These are phyloP conservation scores for Andrena fulva DNA, from an alignment of 2,888 invertebrate genomes.

Conservation along the genomic window DNA sequence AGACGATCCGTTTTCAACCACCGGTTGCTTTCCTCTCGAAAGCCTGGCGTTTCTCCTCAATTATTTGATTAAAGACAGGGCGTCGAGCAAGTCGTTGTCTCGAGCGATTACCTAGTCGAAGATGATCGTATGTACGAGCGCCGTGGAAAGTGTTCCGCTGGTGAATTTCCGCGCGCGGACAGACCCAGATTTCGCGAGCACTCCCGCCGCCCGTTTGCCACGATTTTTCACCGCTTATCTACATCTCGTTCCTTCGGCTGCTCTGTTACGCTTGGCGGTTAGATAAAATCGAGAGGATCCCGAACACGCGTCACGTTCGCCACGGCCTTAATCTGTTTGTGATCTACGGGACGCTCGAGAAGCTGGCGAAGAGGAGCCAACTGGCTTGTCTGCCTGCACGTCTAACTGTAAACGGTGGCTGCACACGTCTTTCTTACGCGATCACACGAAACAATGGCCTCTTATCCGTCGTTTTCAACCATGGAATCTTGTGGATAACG, in stretches of 20 bases:
- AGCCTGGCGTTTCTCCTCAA: slow-evolving; percentile 8
- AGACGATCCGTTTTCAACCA: slow-evolving; percentile 5
- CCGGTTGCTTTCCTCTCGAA: slow-evolving; percentile 13
- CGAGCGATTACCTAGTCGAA: background rate
- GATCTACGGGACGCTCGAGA: slow-evolving; percentile 44
- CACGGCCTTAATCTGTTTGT: slow-evolving; percentile 55
- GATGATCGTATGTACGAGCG: background rate
- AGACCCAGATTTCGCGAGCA: slow-evolving; percentile 17
- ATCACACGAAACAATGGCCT: slow-evolving; percentile 3
- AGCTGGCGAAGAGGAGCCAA: slow-evolving; percentile 22
- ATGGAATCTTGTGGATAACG: background rate
- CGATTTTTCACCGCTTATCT: slow-evolving; percentile 9
- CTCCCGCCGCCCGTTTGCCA: background rate
- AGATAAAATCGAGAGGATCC: slow-evolving; percentile 64
- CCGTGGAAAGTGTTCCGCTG: background rate
- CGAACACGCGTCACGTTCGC: slow-evolving; percentile 66
- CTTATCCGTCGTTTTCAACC: background rate
- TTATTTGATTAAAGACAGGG: background rate
- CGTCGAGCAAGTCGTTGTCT: background rate
- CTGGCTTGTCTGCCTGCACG: slow-evolving; percentile 17
- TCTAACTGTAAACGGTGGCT: slow-evolving; percentile 49
- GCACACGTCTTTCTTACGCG: slow-evolving; percentile 6
- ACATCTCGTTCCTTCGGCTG: slow-evolving; percentile 14
- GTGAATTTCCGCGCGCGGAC: background rate
- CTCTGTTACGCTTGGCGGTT: slow-evolving; percentile 41